Evolutionary conservation across 2,797 vertebrate species (phyloP), one percentile per base, ranked within the genome.

Genomic region (Gastrophryne carolinensis): DNA sequence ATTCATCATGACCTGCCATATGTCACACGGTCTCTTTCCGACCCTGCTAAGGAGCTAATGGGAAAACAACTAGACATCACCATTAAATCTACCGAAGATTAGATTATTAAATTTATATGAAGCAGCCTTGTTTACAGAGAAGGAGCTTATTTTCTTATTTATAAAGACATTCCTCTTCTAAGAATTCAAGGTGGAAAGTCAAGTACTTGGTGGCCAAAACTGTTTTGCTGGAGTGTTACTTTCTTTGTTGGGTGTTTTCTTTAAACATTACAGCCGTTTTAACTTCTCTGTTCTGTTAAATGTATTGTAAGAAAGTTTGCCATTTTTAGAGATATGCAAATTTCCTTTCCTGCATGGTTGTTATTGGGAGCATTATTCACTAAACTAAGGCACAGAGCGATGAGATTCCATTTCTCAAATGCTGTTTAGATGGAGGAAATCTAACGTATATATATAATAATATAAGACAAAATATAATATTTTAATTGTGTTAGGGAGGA

Each of bases 1-100:
- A 74, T 74, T 52, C 39, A 74, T 74, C 62, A 74, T 66, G 72
- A 73, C 52, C 50, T 56, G 61, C 37, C 60, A 73, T 73, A 35
- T 65, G 37, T 58, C 52, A 74, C 49, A 44, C n/a, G 21, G n/a
- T 66, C 39, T 58, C 66, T 74, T 47, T 27, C 21, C 66, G 62
- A 66, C 62, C 62, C n/a, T 49, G 21, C 39, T 49, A 58, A 65
- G 65, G 54, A 34, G 66, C 52, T 58, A 57, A 58, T 49, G 72
- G 53, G 66, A 66, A 44, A 65, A 44, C 39, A 35, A 32, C 72
- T 66, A 57, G 52, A 66, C 72, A 64, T 65, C 26, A 49, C 12
- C 30, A 17, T 57, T 44, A 56, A 26, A 34, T 47, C 9, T 34
- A 47, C 26, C 41, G 5, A 21, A 21, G 10, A 21, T 29, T 17